Conservation (phyloP, 2,888 invertebrate species). For the Cactoblastis cactorum region DNA sequence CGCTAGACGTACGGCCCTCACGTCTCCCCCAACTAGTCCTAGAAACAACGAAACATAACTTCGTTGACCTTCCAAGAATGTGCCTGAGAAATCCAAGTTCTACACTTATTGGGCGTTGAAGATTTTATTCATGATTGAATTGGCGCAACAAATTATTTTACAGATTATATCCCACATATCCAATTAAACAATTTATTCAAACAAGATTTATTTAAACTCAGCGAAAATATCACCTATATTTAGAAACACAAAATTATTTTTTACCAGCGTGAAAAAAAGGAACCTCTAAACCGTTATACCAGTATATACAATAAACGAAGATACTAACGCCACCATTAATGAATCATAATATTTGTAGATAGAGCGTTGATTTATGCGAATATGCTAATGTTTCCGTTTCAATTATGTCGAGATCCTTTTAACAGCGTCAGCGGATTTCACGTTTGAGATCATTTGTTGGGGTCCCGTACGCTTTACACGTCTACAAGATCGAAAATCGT, state of each 20-base stretch:
- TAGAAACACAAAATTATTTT: background rate
- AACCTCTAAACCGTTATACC: background rate
- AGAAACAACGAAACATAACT: background rate
- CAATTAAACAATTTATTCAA: background rate
- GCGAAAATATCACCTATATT: background rate
- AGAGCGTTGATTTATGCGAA: background rate
- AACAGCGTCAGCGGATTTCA: background rate
- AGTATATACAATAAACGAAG: background rate
- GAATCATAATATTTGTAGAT: background rate
- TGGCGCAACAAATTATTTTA: background rate
- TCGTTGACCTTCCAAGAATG: background rate
- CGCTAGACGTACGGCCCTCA: background rate
- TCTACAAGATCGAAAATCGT: background rate
- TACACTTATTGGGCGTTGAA: background rate
- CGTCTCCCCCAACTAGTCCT: background rate
- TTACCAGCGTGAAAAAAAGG: background rate
- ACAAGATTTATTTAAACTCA: background rate
- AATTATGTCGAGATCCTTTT: background rate
- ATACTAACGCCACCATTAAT: background rate
- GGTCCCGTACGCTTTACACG: background rate
- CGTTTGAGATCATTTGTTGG: background rate
- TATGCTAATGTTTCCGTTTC: slow-evolving; percentile 1
- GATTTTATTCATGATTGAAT: background rate
- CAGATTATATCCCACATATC: background rate
- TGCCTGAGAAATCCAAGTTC: background rate